Conservation (phyloP, 2,797 vertebrate species). For the Knipowitschia caucasica region DNA sequence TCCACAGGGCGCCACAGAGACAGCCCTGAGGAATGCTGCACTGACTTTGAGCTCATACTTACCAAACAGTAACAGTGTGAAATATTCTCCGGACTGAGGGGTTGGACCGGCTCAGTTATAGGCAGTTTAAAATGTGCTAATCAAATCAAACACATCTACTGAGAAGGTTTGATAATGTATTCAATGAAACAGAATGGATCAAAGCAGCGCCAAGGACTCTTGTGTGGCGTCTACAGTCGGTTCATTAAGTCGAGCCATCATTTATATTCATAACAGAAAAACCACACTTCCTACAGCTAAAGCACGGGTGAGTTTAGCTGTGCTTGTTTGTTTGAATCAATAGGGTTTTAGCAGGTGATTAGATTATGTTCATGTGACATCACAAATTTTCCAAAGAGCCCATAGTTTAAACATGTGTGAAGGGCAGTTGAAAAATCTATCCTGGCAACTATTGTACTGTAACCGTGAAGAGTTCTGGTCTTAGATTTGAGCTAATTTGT, state of each 20-base stretch:
- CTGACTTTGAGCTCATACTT: conserved; percentile 22
- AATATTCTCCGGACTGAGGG: not conserved
- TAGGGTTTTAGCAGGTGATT: conserved; percentile 11
- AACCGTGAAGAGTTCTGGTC: too few relatives aligned
- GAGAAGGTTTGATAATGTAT: not conserved
- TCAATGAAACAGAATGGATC: conserved; percentile 2
- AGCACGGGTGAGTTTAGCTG: not conserved
- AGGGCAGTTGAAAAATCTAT: too few relatives aligned
- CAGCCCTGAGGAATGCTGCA: conserved; percentile 42
- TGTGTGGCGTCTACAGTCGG: not conserved
- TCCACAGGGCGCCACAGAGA: conserved; percentile 19
- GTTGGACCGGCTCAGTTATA: not conserved
- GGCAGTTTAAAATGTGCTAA: not conserved
- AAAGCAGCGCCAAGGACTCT: not conserved
- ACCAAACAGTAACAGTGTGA: conserved; percentile 10
- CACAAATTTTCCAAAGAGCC: too few relatives aligned
- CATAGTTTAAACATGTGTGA: too few relatives aligned
- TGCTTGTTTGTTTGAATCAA: not conserved
- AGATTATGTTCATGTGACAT: conserved; percentile 3
- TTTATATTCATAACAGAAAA: not conserved
- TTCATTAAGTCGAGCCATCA: not conserved
- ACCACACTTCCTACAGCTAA: not conserved
- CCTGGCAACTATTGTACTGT: too few relatives aligned
- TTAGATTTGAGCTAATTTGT: too few relatives aligned
- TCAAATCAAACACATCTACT: conserved; percentile 4